Evolutionary conservation across 2,888 invertebrate genomes (phyloP).

Genomic region (Melanostoma scalare): DNA sequence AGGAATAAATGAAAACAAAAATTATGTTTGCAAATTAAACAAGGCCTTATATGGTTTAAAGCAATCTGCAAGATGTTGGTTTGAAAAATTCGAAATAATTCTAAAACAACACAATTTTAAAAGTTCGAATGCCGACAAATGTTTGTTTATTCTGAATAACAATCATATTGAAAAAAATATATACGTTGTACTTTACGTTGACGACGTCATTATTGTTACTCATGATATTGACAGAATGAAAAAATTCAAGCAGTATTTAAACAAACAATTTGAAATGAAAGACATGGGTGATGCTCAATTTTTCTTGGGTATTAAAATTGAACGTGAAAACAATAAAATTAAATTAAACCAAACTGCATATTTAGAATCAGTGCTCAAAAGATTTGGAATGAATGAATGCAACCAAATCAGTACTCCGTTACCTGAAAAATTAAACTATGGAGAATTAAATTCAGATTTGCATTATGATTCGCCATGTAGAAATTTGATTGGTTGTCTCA

Average conservation of each 20-base stretch:
- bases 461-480: no score
- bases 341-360: no score
- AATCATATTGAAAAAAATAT: constrained; percentile 72
- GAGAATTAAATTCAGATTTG: no score
- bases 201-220: constrained; percentile 74
- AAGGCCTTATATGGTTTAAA: constrained; percentile 75
- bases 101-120: constrained; percentile 68
- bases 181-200: constrained; percentile 73
- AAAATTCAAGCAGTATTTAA: constrained; percentile 63
- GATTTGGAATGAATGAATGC: no score
- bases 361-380: no score
- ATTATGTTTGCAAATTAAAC: constrained; percentile 53
- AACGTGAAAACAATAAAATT: no score
- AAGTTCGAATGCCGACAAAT: constrained; percentile 59
- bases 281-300: constrained; percentile 44
- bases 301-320: no score
- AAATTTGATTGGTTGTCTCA: no score
- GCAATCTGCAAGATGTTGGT: constrained; percentile 72
- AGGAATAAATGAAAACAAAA: no score
- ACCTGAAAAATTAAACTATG: no score
- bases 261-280: constrained; percentile 63
- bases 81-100: constrained; percentile 26
- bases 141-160: constrained; percentile 70
- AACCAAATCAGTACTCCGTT: no score
- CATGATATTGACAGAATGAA: constrained; percentile 63